Evolutionary conservation across 2,888 invertebrate genomes (phyloP), one percentile per base, ranked within the genome.

Genomic region (Nymphalis c-album): DNA sequence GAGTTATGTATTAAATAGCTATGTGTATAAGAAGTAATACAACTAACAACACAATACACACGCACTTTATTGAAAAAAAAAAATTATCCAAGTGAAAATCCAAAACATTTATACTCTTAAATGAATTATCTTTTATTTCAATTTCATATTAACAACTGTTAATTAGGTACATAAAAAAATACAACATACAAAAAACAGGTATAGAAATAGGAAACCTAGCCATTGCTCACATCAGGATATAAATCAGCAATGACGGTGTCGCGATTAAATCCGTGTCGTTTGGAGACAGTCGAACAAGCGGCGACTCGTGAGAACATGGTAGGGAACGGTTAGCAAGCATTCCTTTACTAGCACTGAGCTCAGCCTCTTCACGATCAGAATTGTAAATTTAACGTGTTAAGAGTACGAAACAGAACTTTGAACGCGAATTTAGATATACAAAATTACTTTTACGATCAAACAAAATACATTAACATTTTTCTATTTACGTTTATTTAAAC

Each of bases 241-340:
- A 88, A 88, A 88, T 89, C 86, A 84, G 80, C 81, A 80, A 80
- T 83, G 86, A 85, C 85, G 82, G 81, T 82, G 81, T 78, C 79
- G 80, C 85, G 88, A 87, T 87, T 87, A 87, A 88, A 87, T 86
- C 84, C 86, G 86, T 84, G 87, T 85, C 83, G 83, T 81, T 81
- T 80, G 77, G 76, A 77, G 78, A 78, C 75, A 80, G 78, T 77
- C 78, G 76, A 77, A 85, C 83, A 84, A 83, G 81, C 82, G 78
- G 77, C 80, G 74, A 76, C 83, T 85, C 88, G 89, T 88, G 89
- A 88, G 89, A 89, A 87, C 83, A 82, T 73, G 76, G 76, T 74
- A 77, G 75, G 77, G 78, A 81, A 81, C 84, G 75, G 80, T 80
- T 77, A 80, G 79, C 80, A 77, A 76, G 79, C 81, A 78, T 80